These are phyloP conservation scores for Aplysina aerophoba DNA, from an alignment of 37 sponge, comb jelly and placozoan genomes.

Conservation along the genomic window DNA sequence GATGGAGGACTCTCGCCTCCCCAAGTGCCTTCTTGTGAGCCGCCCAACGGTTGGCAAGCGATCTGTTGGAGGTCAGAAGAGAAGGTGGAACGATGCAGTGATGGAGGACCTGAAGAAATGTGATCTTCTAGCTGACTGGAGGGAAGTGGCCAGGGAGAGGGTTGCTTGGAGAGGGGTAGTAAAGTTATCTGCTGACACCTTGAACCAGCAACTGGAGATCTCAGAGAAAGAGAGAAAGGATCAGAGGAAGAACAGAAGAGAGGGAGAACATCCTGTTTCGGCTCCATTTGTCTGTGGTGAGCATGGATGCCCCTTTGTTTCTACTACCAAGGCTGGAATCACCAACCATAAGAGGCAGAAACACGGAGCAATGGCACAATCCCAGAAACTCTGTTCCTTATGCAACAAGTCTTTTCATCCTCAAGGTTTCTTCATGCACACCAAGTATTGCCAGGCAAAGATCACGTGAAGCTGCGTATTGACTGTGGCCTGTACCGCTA, in stretches of 20 bases:
- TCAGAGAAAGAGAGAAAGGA: not conserved
- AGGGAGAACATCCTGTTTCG: not conserved
- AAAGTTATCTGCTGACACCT: not conserved
- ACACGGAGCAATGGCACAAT: not conserved
- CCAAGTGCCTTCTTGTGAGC: not conserved
- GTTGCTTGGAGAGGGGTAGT: constrained; percentile 8
- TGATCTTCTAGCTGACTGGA: not conserved
- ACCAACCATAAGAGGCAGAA: constrained; percentile 9
- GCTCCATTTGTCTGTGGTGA: not conserved
- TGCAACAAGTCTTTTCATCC: not conserved
- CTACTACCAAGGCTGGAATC: not conserved
- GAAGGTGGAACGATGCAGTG: not conserved
- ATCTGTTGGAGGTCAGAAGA: not conserved
- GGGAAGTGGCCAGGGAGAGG: not conserved
- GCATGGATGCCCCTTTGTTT: not conserved
- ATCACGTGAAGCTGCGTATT: too few species aligned
- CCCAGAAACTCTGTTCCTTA: not conserved
- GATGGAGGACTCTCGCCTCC: not conserved
- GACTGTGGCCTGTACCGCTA: constrained; percentile 19
- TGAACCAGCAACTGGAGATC: not conserved
- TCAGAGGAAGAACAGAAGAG: not conserved
- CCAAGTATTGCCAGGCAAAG: not conserved
- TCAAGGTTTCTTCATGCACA: not conserved
- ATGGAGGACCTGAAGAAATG: not conserved
- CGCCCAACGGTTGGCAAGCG: not conserved